A percentile compares a stretch with the other conserved stretches of the same genome.
These are phyloP conservation scores for Lepidocyrtinus sp. DNA, from an alignment of 2,888 invertebrate genomes.

Conservation along the genomic window DNA sequence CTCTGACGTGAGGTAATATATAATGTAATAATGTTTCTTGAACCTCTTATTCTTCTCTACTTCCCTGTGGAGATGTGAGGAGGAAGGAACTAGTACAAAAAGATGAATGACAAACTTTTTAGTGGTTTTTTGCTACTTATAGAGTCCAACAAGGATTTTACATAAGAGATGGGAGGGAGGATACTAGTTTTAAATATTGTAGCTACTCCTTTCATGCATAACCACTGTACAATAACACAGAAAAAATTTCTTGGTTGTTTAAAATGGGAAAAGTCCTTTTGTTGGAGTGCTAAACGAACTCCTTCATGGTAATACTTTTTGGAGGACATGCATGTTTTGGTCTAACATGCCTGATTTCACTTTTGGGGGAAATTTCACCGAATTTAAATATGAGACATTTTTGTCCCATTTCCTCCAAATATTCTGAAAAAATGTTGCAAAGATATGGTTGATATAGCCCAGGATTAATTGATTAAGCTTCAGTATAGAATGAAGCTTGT, in stretches of 20 bases:
- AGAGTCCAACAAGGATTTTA: background rate
- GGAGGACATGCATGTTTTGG: no score
- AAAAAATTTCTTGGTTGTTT: constrained; percentile 21
- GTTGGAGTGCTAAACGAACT: constrained; percentile 53
- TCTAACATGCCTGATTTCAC: no score
- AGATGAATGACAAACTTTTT: constrained; percentile 58
- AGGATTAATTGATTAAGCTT: no score
- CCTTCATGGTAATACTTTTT: no score
- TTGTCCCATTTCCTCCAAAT: no score
- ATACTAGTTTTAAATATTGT: background rate
- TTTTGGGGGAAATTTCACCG: no score
- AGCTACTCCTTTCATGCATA: background rate
- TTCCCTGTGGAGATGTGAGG: constrained; percentile 48
- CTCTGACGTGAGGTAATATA: constrained; percentile 60
- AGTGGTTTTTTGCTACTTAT: constrained; percentile 40
- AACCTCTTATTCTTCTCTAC: constrained; percentile 42
- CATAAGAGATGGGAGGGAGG: background rate
- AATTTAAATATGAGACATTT: no score
- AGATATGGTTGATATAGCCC: no score
- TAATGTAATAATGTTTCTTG: constrained; percentile 59
- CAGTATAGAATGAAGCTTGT: no score
- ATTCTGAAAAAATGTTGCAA: no score
- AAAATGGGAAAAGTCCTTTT: constrained; percentile 40
- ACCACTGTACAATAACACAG: constrained; percentile 19
- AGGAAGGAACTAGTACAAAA: constrained; percentile 53